Evolutionary conservation across 1,140 invertebrate species (phyloP).

Genomic region (Heliconius nattereri): DNA sequence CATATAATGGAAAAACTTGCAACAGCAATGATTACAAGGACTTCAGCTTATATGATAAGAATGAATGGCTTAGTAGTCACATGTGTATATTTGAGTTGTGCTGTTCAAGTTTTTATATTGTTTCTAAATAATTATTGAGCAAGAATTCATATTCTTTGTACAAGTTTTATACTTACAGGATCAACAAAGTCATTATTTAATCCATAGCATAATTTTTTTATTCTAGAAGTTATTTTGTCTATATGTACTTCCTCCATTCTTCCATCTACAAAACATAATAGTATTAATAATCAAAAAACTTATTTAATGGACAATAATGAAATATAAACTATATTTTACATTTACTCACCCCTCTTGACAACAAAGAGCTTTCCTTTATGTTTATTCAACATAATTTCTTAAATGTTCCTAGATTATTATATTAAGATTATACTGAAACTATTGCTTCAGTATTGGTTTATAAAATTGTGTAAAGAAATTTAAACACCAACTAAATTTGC

Average conservation of each 20-base stretch:
- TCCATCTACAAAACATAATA: constrained; percentile 84
- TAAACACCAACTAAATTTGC: too few species aligned
- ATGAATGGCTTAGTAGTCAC: too few species aligned
- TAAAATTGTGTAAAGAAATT: background rate
- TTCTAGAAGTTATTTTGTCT: constrained; percentile 98
- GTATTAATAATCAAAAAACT: background rate
- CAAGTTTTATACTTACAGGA: constrained; percentile 85
- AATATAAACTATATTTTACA: background rate
- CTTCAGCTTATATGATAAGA: too few species aligned
- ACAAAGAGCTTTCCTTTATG: constrained; percentile 60
- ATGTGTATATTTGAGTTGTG: too few species aligned
- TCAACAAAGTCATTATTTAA: constrained; percentile 98
- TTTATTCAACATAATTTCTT: background rate
- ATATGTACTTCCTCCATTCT: constrained; percentile 96
- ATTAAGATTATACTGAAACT: background rate
- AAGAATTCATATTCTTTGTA: too few species aligned
- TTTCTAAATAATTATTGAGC: too few species aligned
- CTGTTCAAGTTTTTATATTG: too few species aligned
- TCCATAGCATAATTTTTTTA: constrained; percentile 97
- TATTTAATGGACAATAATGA: background rate
- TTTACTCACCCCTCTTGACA: constrained; percentile 60
- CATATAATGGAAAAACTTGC: too few species aligned
- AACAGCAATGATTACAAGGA: too few species aligned
- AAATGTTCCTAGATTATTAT: background rate
- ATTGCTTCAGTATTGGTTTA: background rate